Evolutionary conservation across 2,797 vertebrate species (phyloP), one percentile per base, ranked within the genome.

Genomic region (Anabacerthia variegaticeps): DNA sequence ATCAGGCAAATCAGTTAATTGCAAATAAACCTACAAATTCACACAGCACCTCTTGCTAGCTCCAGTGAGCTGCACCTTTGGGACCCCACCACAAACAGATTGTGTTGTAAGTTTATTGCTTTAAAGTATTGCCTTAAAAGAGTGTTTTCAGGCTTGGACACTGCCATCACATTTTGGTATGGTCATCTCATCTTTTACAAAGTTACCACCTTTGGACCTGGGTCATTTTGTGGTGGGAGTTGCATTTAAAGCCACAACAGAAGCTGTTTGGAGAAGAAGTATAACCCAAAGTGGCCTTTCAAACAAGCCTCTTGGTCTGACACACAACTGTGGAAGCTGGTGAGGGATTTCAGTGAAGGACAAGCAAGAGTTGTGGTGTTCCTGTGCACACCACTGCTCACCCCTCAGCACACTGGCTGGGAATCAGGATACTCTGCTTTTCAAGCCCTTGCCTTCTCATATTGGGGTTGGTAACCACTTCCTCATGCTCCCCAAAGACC

Each of bases 91-190:
- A 19, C 54, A 41, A 24, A 26, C 13, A 48, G 14, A 23, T 11
- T 21, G 3, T 18, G 7, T 4, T 75, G 13, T 14, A 76, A 43
- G 14, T 37, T 73, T 19, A 4, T 12, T 44, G n/a, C 46, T 74
- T 67, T 34, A 28, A 73, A 65, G 1, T 36, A 23, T 18, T 49
- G 52, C 32, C 74, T 83, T 77, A 41, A 72, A 88, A 43, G 4
- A 34, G 23, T 4, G 7, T 52, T 78, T 88, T 55, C 32, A 49
- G 61, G 16, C 37, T 21, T 30, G 39, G 26, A 6, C 15, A 7
- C 0, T 4, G 26, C 67, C n/a, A 10, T 5, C 2, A 43, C 8
- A 7, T 3, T 48, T 26, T 2, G 10, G 12, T 28, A 17, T 0
- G 3, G 43, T 16, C 56, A 56, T 32, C 41, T 43, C 41, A 26